phyloP scores from a whole-genome alignment of 2,888 invertebrate genomes.

The Tolmerus cingulatus region DNA sequence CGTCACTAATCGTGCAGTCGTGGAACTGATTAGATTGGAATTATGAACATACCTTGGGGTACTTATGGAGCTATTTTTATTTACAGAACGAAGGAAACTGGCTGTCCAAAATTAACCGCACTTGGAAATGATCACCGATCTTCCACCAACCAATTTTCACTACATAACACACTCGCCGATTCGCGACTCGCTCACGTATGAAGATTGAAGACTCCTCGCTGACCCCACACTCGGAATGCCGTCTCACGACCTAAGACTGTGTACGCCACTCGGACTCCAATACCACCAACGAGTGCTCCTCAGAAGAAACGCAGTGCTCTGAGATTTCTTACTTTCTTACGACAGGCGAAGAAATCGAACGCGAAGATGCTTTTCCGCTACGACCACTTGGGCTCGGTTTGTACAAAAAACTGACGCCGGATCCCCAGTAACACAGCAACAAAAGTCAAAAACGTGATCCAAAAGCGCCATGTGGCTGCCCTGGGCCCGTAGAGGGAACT shows the following conservation, averaged over 20 bases:
- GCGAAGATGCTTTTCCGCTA: not conserved
- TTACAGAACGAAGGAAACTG: not conserved
- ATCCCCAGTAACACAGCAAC: conserved; percentile 16
- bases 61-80: conserved; percentile 27
- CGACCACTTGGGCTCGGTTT: not conserved
- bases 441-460: conserved; percentile 16
- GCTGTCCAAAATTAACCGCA: not conserved
- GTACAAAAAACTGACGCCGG: conserved; percentile 1
- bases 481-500: not conserved
- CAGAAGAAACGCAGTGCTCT: not conserved
- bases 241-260: not conserved
- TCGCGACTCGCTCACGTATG: not conserved
- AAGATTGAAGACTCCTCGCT: not conserved
- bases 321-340: not conserved
- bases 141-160: not conserved
- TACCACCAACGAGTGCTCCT: not conserved
- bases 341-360: not conserved
- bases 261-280: not conserved
- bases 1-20: not conserved
- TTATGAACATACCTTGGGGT: conserved; percentile 19
- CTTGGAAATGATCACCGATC: conserved; percentile 23
- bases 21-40: not conserved
- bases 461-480: not conserved
- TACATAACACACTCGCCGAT: not conserved
- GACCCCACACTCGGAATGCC: not conserved